Evolutionary conservation across 64 coral and sea anemone genomes (phyloP), one percentile per base, ranked within the genome.

Genomic region (Pocillopora damicornis): DNA sequence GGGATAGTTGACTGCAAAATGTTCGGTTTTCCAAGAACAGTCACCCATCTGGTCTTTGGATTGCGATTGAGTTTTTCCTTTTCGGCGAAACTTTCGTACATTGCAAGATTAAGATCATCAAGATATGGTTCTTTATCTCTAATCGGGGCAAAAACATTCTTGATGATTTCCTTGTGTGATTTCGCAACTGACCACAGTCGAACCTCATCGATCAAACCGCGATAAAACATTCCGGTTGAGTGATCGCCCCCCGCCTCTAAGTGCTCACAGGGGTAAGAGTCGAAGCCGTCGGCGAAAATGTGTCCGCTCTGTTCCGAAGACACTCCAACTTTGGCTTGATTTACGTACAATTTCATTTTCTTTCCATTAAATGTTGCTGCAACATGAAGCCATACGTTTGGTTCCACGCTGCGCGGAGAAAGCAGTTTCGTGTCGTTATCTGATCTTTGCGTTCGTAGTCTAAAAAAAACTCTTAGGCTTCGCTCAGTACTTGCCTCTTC

Each of bases 321-420:
- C 20, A 90, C 90, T 1, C 90, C 97, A 17, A 95, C 93, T 81
- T 99, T 94, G 0, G 97, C 97, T 86, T 99, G 97, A 67, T 99
- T 99, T 23, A 99, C 87, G 67, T 95, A 99, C 7, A 99, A 83
- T 76, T 88, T 95, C 97, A 99, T 99, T 35, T 78, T 82, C 14
- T 88, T 87, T 17, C 97, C 97, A 83, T 89, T 89, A n/a, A 95
- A 99, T 13, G 90, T 95, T 16, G 93, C 91, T 37, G 97, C 97
- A 36, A 99, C 88, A 68, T 99, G 97, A 81, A 93, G 59, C 97
- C 97, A 99, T 11, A 74, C 77, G 61, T 92, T 86, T 75, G 97
- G 77, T 59, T 95, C 90, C 61, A 95, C 79, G 62, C 90, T 90
- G n/a, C 75, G 84, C 9, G 88, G 88, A 14, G 97, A 99, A 37